Conservation (phyloP, 2,888 invertebrate genomes). For the Peribatodes rhomboidaria region DNA sequence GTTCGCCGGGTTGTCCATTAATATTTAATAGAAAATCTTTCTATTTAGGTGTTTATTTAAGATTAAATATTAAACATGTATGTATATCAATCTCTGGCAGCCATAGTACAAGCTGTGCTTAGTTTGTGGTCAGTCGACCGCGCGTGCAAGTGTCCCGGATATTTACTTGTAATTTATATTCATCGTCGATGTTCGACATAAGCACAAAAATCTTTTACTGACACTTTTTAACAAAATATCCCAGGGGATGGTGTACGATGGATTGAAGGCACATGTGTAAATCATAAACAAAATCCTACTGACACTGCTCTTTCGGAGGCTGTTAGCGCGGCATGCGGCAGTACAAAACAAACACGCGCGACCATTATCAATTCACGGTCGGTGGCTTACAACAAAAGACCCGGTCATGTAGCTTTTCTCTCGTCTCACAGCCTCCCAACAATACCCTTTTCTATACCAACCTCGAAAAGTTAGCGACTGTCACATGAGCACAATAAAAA, state of each 20-base stretch:
- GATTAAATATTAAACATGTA: too few relatives aligned
- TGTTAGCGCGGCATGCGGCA: constrained; percentile 37
- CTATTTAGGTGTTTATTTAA: too few relatives aligned
- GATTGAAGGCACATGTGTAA: background rate
- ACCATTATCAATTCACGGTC: constrained; percentile 79
- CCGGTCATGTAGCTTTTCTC: constrained; percentile 68
- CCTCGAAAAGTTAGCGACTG: constrained; percentile 59
- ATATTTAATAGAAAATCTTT: too few relatives aligned
- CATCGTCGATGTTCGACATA: background rate
- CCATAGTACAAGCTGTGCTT: too few relatives aligned
- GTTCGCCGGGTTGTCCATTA: too few relatives aligned
- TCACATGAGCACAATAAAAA: constrained; percentile 42
- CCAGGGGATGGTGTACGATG: background rate
- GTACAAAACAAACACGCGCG: constrained; percentile 65
- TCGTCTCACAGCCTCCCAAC: constrained; percentile 60
- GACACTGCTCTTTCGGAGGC: constrained; percentile 24
- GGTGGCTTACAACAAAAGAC: constrained; percentile 75
- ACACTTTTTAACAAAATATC: too few relatives aligned
- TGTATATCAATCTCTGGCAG: too few relatives aligned
- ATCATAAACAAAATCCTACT: constrained; percentile 14
- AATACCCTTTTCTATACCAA: constrained; percentile 64
- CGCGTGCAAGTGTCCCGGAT: too few relatives aligned
- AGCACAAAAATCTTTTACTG: too few relatives aligned
- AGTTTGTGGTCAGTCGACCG: too few relatives aligned
- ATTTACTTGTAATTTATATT: background rate